Evolutionary conservation across 2,797 vertebrate species (phyloP).

Genomic region (Sarcophilus harrisii): DNA sequence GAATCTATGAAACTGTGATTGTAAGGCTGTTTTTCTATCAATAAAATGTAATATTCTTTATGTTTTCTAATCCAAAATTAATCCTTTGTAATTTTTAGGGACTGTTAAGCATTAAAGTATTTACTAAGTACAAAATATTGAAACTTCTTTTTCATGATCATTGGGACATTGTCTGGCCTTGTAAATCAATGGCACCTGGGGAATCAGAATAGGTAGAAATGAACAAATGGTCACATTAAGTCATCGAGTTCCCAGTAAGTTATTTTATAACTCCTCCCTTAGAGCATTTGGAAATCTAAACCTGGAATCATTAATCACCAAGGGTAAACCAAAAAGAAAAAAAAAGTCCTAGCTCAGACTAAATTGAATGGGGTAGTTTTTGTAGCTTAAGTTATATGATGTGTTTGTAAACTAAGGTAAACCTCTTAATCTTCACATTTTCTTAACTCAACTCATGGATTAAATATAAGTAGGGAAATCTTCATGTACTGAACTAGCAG

Average conservation of each 20-base stretch:
- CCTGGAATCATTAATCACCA: slow-evolving; percentile 1
- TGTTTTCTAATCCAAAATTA: neutral
- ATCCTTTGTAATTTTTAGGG: neutral
- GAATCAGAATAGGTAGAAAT: neutral
- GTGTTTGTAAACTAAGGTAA: neutral
- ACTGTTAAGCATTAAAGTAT: neutral
- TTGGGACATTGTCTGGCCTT: neutral
- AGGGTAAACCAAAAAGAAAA: neutral
- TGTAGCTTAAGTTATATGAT: neutral
- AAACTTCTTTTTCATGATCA: neutral
- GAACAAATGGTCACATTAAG: neutral
- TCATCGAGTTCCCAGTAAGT: neutral
- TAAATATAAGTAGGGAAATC: neutral
- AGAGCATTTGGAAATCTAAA: slow-evolving; percentile 2
- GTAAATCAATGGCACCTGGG: neutral
- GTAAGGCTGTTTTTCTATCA: neutral
- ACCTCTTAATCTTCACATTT: neutral
- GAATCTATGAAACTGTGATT: neutral
- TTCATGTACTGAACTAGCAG: neutral
- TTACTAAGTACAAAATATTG: neutral
- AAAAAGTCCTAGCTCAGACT: neutral
- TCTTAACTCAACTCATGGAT: neutral
- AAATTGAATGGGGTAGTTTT: neutral
- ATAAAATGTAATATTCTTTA: neutral
- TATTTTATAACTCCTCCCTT: neutral